These are phyloP conservation scores for Ditylenchus weischeri DNA, from an alignment of 2,888 invertebrate species.

Conservation along the genomic window DNA sequence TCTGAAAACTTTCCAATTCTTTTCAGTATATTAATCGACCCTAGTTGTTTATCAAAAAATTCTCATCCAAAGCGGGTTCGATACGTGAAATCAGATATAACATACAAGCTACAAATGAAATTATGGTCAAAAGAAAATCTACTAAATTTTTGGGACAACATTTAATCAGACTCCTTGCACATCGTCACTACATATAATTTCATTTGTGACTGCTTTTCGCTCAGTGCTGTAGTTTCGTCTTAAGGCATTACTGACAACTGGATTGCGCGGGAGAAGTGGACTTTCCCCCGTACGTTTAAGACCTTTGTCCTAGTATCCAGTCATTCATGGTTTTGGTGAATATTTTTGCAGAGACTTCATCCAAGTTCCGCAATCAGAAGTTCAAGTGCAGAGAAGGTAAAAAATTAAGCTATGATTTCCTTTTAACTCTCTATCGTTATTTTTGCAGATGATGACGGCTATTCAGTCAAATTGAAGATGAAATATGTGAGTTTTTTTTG, in stretches of 20 bases:
- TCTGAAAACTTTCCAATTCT: too few relatives aligned
- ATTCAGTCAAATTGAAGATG: constrained; percentile 98
- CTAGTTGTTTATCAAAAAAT: too few relatives aligned
- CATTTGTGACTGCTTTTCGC: not conserved
- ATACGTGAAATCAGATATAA: too few relatives aligned
- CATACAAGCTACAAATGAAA: too few relatives aligned
- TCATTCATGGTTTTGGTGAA: not conserved
- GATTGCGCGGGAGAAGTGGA: constrained; percentile 92
- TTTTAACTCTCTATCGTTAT: too few relatives aligned
- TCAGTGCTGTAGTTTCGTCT: not conserved
- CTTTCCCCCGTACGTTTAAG: constrained; percentile 69
- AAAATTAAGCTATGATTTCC: too few relatives aligned
- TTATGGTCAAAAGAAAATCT: too few relatives aligned
- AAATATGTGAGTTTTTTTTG: constrained; percentile 61
- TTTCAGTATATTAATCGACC: too few relatives aligned
- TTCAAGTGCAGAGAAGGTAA: constrained; percentile 89
- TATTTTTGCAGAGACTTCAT: constrained; percentile 69
- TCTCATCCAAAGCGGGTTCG: too few relatives aligned
- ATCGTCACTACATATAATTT: not conserved
- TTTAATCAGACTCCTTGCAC: too few relatives aligned
- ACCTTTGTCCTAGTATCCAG: not conserved
- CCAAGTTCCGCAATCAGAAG: constrained; percentile 96
- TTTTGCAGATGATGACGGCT: constrained; percentile 84
- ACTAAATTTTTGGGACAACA: too few relatives aligned
- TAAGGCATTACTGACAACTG: constrained; percentile 75